phyloP scores from a whole-genome alignment of 2,797 vertebrate species.

The Rhabdophis nuchalis region DNA sequence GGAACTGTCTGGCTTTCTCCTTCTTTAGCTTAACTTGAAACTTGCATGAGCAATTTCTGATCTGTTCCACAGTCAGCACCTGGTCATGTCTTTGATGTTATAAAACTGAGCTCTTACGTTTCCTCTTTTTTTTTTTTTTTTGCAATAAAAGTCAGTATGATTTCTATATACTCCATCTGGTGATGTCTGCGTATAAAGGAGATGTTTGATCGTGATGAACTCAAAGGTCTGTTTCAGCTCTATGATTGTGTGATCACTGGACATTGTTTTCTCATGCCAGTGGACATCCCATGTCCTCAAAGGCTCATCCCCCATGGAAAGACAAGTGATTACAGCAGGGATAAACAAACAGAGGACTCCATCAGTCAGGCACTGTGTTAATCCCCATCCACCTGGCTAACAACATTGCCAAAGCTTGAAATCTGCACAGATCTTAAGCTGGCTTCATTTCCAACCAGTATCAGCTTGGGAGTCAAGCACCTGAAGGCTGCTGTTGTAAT shows the following conservation, averaged over 20 bases:
- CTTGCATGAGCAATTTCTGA: not conserved
- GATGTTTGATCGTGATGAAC: not conserved
- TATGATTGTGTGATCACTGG: not conserved
- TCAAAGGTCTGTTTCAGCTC: not conserved
- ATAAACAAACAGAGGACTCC: not conserved
- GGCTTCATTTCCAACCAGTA: not conserved
- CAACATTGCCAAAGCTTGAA: not conserved
- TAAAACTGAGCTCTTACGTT: not conserved
- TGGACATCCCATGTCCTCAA: not conserved
- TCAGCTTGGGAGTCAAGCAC: not conserved
- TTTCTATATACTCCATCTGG: not conserved
- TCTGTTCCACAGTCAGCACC: not conserved
- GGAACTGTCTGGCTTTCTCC: not conserved
- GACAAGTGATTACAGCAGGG: not conserved
- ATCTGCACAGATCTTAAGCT: not conserved
- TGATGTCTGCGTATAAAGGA: not conserved
- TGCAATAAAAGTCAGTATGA: not conserved
- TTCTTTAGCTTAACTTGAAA: not conserved
- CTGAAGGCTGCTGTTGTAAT: not conserved
- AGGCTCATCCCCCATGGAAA: not conserved
- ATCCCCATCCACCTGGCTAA: not conserved
- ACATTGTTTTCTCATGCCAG: not conserved
- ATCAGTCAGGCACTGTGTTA: not conserved
- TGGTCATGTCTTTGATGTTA: not conserved
- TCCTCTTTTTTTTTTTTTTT: not conserved